phyloP scores from a whole-genome alignment of 2,113 vertebrate genomes.

The Isichthys henryi region DNA sequence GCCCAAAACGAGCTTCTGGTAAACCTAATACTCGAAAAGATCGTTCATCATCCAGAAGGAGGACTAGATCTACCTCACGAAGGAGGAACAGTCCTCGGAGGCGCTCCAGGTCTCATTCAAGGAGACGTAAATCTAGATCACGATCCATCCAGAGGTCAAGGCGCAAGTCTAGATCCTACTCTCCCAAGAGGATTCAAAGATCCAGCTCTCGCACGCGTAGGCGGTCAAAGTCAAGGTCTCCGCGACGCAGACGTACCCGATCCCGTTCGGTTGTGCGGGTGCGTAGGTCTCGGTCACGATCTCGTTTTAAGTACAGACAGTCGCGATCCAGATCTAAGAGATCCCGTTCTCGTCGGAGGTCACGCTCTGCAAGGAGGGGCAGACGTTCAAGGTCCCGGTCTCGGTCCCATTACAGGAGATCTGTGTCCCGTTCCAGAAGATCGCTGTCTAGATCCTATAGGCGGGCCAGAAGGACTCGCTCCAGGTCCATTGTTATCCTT shows the following conservation, averaged over 20 bases:
- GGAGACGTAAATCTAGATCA: constrained; percentile 45
- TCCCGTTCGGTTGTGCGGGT: constrained; percentile 23
- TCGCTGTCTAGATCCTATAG: constrained; percentile 54
- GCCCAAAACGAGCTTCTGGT: constrained; percentile 39
- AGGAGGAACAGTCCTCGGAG: constrained; percentile 44
- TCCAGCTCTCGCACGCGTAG: constrained; percentile 50
- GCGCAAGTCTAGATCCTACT: constrained; percentile 43
- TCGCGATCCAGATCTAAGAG: constrained; percentile 58
- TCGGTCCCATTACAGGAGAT: constrained; percentile 44
- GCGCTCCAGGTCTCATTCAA: constrained; percentile 17
- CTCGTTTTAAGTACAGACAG: constrained; percentile 34
- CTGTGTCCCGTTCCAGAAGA: constrained; percentile 48
- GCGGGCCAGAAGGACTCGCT: constrained; percentile 53
- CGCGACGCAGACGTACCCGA: constrained; percentile 29
- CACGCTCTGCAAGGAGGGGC: constrained; percentile 46
- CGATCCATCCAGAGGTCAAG: constrained; percentile 50
- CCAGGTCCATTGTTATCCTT: constrained; percentile 51
- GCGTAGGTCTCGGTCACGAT: constrained; percentile 18
- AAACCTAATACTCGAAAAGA: constrained; percentile 25
- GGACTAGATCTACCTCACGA: constrained; percentile 35
- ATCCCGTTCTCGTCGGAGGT: constrained; percentile 38
- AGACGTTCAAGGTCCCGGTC: constrained; percentile 57
- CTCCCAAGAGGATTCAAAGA: constrained; percentile 44
- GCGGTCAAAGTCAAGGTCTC: constrained; percentile 51
- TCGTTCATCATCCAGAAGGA: constrained; percentile 37